Evolutionary conservation across 2,888 invertebrate species (phyloP).

Genomic region (Merodon equestris): DNA sequence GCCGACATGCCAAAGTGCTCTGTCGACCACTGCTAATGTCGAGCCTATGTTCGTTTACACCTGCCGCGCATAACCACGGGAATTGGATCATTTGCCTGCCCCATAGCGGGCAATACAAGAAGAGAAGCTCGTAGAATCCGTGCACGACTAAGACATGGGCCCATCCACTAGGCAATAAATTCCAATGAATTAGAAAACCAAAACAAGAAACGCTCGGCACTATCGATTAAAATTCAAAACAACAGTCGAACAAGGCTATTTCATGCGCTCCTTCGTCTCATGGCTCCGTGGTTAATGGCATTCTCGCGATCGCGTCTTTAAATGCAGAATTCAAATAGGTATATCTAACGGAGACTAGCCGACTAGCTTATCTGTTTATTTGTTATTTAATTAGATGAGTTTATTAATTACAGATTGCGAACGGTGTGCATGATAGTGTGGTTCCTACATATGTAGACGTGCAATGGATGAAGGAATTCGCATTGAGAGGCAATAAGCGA

Average conservation of each 20-base stretch:
- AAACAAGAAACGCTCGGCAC: constrained; percentile 16
- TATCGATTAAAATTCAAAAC: constrained; percentile 63
- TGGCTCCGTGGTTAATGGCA: constrained; percentile 23
- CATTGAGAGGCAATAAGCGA: constrained; percentile 33
- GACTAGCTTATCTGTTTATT: constrained; percentile 26
- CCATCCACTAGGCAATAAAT: constrained; percentile 38
- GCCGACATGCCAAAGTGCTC: constrained; percentile 8
- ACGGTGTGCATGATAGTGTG: constrained; percentile 6
- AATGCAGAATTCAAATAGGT: background rate
- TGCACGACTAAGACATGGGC: constrained; percentile 13
- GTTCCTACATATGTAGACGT: background rate
- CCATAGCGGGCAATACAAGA: constrained; percentile 42
- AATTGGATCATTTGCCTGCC: constrained; percentile 63
- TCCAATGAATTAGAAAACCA: constrained; percentile 32
- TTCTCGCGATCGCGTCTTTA: constrained; percentile 2
- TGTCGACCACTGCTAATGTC: constrained; percentile 2
- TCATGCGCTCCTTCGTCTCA: constrained; percentile 19
- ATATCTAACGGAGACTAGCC: constrained; percentile 21
- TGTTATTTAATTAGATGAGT: constrained; percentile 66
- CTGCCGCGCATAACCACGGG: constrained; percentile 51
- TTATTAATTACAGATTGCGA: constrained; percentile 61
- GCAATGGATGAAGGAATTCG: constrained; percentile 18
- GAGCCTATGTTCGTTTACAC: constrained; percentile 50
- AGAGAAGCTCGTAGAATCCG: constrained; percentile 37
- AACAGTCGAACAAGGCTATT: constrained; percentile 46